phyloP scores from a whole-genome alignment of 2,888 invertebrate genomes.

The Allacma fusca region DNA sequence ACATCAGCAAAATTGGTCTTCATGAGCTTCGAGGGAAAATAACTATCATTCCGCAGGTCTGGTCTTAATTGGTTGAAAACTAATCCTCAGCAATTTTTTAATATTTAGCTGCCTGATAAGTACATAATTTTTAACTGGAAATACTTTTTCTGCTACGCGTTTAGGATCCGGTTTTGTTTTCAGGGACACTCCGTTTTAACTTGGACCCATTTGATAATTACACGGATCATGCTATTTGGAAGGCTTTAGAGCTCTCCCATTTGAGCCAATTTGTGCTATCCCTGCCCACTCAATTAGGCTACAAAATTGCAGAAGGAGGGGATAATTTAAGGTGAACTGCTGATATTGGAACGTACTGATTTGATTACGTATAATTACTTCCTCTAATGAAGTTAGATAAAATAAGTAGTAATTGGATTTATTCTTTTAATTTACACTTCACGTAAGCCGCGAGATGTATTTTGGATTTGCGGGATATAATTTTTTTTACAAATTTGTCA shows the following conservation, averaged over 20 bases:
- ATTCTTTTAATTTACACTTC: no score
- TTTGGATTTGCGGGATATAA: no score
- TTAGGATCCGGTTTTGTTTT: slow-evolving; percentile 43
- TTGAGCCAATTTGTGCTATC: slow-evolving; percentile 63
- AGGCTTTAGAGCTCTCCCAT: slow-evolving; percentile 68
- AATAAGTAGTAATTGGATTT: no score
- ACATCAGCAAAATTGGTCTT: slow-evolving; percentile 82
- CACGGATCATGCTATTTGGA: slow-evolving; percentile 13
- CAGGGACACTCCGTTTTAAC: slow-evolving; percentile 23
- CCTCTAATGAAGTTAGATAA: no score
- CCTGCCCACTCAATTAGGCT: slow-evolving; percentile 61
- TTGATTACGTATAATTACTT: no score
- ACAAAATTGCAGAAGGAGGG: slow-evolving; percentile 64
- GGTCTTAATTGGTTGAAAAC: not conserved
- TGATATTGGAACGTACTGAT: no score
- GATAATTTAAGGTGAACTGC: slow-evolving; percentile 62
- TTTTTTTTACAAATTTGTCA: no score
- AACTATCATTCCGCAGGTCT: slow-evolving; percentile 75
- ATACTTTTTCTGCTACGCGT: no score
- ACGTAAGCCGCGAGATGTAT: no score
- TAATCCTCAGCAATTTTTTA: not conserved
- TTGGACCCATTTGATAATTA: slow-evolving; percentile 28
- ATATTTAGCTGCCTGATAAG: no score
- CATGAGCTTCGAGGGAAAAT: slow-evolving; percentile 84
- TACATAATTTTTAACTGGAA: no score